Evolutionary conservation across 2,888 invertebrate genomes (phyloP).

Genomic region (Machimus rusticus): DNA sequence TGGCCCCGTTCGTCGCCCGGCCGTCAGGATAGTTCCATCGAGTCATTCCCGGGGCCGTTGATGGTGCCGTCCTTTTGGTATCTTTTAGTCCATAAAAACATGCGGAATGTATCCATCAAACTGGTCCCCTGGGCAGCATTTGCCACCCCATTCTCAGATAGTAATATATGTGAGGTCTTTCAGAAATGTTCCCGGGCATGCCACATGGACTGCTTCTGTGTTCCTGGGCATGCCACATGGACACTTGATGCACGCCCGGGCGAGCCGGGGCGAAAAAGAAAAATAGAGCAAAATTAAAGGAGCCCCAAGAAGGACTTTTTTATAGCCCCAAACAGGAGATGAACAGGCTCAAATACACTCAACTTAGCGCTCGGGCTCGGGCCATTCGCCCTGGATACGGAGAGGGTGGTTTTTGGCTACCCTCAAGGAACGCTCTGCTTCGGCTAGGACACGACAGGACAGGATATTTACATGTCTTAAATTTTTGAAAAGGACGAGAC

Average conservation of each 20-base stretch:
- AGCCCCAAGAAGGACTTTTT: constrained; percentile 30
- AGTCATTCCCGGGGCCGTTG: constrained; percentile 30
- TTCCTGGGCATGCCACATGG: constrained; percentile 36
- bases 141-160: constrained; percentile 60
- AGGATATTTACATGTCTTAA: constrained; percentile 57
- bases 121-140: constrained; percentile 62
- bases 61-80: constrained; percentile 26
- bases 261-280: background rate
- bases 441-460: constrained; percentile 49
- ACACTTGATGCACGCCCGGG: constrained; percentile 43
- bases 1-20: background rate
- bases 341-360: constrained; percentile 48
- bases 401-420: constrained; percentile 18
- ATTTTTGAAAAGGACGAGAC: constrained; percentile 55
- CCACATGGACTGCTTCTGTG: constrained; percentile 45
- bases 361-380: constrained; percentile 49
- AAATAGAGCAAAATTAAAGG: constrained; percentile 34
- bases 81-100: constrained; percentile 46
- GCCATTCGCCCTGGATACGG: background rate
- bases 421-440: constrained; percentile 11
- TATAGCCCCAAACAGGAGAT: constrained; percentile 9
- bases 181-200: background rate
- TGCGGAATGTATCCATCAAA: constrained; percentile 58
- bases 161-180: constrained; percentile 48
- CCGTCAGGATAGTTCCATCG: constrained; percentile 19